Percentiles rank a stretch among this genome's conserved stretches.
phyloP scores from a whole-genome alignment of 2,113 vertebrate genomes.

The Entomyzon cyanotis region DNA sequence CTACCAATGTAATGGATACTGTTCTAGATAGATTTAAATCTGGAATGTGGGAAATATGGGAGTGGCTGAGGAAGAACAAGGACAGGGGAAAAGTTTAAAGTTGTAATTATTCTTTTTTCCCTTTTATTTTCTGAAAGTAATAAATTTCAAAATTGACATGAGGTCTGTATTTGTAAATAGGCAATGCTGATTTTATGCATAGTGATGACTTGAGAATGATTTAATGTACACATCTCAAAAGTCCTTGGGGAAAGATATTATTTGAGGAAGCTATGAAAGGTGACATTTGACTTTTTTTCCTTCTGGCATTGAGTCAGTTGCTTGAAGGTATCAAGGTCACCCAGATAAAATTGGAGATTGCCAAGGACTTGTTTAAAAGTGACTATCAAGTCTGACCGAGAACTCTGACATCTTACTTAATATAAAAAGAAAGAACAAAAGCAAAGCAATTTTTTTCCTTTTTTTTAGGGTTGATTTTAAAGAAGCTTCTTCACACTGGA shows the following conservation, averaged over 20 bases:
- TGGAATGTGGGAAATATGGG: background rate
- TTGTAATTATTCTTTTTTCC: background rate
- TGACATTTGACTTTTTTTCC: slow-evolving; percentile 67
- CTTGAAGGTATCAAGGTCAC: slow-evolving; percentile 77
- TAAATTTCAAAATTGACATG: background rate
- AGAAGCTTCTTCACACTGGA: slow-evolving; percentile 97
- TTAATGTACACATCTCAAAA: background rate
- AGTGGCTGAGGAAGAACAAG: background rate
- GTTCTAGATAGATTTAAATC: background rate
- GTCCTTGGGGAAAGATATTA: background rate
- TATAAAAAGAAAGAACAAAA: background rate
- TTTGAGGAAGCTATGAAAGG: slow-evolving; percentile 42
- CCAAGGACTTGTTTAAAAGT: slow-evolving; percentile 82
- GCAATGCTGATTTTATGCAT: background rate
- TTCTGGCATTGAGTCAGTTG: slow-evolving; percentile 71
- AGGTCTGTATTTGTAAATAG: background rate
- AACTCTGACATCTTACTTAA: slow-evolving; percentile 72
- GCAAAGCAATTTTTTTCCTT: background rate
- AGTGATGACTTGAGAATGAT: background rate
- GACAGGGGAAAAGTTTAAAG: background rate
- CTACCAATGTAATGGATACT: background rate
- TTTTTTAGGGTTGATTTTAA: slow-evolving; percentile 91
- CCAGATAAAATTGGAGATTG: slow-evolving; percentile 81
- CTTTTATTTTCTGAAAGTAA: background rate
- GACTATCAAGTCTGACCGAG: slow-evolving; percentile 80